Evolutionary conservation across 2,888 invertebrate species (phyloP).

Genomic region (Teleogryllus oceanicus): DNA sequence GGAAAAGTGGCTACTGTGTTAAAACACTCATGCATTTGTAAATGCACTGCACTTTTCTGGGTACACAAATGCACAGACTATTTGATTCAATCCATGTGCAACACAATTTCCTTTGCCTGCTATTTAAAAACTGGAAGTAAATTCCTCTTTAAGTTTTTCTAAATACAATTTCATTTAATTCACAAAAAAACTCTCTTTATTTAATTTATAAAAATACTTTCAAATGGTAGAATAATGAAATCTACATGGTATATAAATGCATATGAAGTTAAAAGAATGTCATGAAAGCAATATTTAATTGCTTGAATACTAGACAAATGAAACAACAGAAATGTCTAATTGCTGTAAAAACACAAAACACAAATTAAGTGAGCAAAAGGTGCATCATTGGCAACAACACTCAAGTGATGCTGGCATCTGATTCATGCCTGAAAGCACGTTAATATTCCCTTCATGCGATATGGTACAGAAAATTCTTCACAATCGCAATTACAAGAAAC

Average conservation of each 20-base stretch:
- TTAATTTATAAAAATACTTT: too few species aligned
- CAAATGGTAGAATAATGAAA: too few species aligned
- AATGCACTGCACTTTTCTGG: too few species aligned
- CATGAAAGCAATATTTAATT: neutral
- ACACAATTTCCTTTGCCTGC: too few species aligned
- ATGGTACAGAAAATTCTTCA: neutral
- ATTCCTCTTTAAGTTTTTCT: too few species aligned
- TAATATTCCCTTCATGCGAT: neutral
- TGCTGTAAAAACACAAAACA: slow-evolving; percentile 23
- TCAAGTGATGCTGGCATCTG: neutral
- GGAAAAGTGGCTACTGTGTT: too few species aligned
- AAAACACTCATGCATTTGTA: too few species aligned
- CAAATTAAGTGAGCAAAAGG: neutral
- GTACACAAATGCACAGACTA: too few species aligned
- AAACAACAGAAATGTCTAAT: neutral
- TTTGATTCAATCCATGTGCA: too few species aligned
- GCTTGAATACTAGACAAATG: neutral
- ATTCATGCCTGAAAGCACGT: neutral
- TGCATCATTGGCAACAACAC: neutral
- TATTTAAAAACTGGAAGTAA: too few species aligned
- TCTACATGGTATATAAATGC: neutral
- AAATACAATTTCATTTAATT: too few species aligned
- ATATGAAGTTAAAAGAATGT: neutral
- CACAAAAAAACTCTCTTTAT: too few species aligned
- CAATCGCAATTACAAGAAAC: neutral